Conservation (phyloP, 2,797 vertebrate species). For the Alca torda region DNA sequence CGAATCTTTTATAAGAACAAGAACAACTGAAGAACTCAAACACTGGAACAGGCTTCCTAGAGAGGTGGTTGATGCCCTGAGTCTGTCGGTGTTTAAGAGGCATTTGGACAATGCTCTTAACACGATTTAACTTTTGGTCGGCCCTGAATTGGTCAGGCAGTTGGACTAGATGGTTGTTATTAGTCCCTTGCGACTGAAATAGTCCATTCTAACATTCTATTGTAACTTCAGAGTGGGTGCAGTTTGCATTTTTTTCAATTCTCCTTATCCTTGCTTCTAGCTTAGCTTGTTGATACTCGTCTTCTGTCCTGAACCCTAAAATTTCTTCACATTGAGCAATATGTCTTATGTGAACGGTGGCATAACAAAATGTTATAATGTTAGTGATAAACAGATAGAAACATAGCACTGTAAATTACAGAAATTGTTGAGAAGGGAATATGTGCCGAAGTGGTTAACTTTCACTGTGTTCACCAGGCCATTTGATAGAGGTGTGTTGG, state of each 20-base stretch:
- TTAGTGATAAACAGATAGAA: constrained; percentile 6
- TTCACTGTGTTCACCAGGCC: constrained; percentile 57
- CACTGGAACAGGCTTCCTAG: not conserved
- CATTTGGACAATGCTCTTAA: not conserved
- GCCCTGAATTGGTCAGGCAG: fast-evolving
- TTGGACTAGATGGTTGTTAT: not conserved
- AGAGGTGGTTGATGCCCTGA: fast-evolving
- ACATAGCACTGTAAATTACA: not conserved
- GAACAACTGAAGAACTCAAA: not conserved
- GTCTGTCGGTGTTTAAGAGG: not conserved
- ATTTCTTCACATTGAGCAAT: not conserved
- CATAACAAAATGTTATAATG: not conserved
- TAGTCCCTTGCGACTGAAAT: not conserved
- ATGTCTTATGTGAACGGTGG: not conserved
- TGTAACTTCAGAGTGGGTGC: not conserved
- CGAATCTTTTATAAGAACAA: not conserved
- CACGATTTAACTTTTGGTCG: not conserved
- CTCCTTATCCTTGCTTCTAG: not conserved
- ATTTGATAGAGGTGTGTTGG: constrained; percentile 61
- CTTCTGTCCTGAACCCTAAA: not conserved
- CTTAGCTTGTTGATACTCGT: not conserved
- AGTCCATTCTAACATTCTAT: not conserved
- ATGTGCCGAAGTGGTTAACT: constrained; percentile 47
- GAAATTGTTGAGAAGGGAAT: not conserved
- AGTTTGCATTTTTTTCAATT: not conserved